A percentile compares a stretch with the other conserved stretches of the same genome.
Evolutionary conservation across 1,140 invertebrate species (phyloP).

Genomic region (Holcopasites calliopsidis): DNA sequence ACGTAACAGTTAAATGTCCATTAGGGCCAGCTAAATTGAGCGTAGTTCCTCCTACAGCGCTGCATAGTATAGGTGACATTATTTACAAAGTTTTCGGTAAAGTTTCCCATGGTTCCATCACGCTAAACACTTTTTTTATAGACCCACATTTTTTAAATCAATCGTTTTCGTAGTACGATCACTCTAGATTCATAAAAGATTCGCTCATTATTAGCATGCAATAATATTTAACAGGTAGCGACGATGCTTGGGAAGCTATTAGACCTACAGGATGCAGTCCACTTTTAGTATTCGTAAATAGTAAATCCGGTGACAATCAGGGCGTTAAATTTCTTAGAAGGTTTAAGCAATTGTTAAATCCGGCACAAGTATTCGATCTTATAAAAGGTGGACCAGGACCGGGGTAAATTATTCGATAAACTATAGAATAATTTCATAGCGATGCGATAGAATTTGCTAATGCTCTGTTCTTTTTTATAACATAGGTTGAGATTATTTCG

Average conservation of each 20-base stretch:
- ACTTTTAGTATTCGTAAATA: constrained; percentile 97
- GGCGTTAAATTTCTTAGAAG: constrained; percentile 97
- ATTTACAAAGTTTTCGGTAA: not conserved
- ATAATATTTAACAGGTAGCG: constrained; percentile 79
- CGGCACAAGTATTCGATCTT: constrained; percentile 98
- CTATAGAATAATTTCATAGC: constrained; percentile 1
- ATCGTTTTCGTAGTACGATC: no score
- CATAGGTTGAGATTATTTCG: constrained; percentile 89
- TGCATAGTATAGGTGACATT: constrained; percentile 91
- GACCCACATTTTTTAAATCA: no score
- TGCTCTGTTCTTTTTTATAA: no score
- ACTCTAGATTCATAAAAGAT: not conserved
- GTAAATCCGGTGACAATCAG: constrained; percentile 98
- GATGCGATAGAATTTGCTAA: not conserved
- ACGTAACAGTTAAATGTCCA: constrained; percentile 87
- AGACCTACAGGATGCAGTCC: constrained; percentile 90
- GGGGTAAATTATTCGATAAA: constrained; percentile 82
- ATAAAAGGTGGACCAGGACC: constrained; percentile 93
- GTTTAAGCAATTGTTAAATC: constrained; percentile 97
- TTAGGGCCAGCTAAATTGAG: constrained; percentile 93
- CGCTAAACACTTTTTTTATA: not conserved
- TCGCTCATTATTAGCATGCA: not conserved
- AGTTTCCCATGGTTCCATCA: not conserved
- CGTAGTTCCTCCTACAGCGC: constrained; percentile 94
- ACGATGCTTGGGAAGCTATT: constrained; percentile 94